Conservation (phyloP, 1,140 invertebrate species). For the Ruditapes philippinarum region DNA sequence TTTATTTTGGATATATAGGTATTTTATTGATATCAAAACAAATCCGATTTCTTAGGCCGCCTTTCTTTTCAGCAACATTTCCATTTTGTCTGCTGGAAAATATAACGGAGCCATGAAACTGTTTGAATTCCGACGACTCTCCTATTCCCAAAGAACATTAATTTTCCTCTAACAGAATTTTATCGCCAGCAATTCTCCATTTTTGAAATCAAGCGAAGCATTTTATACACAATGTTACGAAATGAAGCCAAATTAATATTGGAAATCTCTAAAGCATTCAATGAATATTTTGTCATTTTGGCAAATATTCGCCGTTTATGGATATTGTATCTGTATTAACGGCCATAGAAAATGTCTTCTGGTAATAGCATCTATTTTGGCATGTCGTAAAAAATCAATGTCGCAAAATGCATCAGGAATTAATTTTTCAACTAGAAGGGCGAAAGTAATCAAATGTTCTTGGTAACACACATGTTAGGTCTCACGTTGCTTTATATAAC, state of each 20-base stretch:
- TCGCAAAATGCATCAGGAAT: constrained; percentile 50
- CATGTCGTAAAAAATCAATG: constrained; percentile 54
- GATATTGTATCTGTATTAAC: constrained; percentile 62
- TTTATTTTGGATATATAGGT: too few species aligned
- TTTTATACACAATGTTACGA: constrained; percentile 64
- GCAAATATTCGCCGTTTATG: constrained; percentile 57
- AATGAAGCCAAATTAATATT: constrained; percentile 65
- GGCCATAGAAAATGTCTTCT: constrained; percentile 50
- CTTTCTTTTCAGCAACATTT: not conserved
- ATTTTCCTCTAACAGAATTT: constrained; percentile 40
- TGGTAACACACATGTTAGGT: constrained; percentile 41
- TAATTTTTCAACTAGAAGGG: constrained; percentile 32
- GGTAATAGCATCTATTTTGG: constrained; percentile 40
- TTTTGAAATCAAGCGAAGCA: constrained; percentile 58
- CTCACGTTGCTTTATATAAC: constrained; percentile 8
- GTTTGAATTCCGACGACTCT: constrained; percentile 14
- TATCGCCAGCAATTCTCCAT: constrained; percentile 46
- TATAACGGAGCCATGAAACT: not conserved
- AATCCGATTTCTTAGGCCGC: not conserved
- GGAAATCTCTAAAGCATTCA: constrained; percentile 56
- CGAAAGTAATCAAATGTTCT: constrained; percentile 40
- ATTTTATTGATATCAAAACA: too few species aligned
- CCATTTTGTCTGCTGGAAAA: not conserved
- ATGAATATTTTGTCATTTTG: constrained; percentile 66
- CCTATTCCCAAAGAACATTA: constrained; percentile 37